phyloP scores from a whole-genome alignment of 1,140 invertebrate genomes.

The Agrilus planipennis region DNA sequence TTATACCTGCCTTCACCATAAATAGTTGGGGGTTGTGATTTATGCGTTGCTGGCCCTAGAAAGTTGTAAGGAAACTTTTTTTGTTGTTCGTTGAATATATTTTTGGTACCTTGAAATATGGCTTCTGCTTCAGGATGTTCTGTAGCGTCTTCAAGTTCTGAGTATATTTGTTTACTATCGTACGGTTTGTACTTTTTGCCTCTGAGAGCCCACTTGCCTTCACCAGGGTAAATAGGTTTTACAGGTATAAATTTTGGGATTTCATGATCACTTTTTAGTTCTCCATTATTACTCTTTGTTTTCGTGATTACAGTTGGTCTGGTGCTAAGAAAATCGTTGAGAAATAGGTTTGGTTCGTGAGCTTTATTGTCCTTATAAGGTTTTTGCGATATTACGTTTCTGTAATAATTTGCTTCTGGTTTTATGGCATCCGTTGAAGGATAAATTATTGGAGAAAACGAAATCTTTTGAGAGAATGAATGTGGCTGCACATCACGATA shows the following conservation, averaged over 20 bases:
- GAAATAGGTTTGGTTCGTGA: no score
- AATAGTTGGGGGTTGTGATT: no score
- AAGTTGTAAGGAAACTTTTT: conserved; percentile 11
- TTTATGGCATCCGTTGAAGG: no score
- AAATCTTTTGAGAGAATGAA: no score
- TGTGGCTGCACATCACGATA: no score
- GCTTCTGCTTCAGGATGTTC: conserved; percentile 25
- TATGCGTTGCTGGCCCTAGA: no score
- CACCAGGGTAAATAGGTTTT: conserved; percentile 37
- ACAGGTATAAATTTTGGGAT: conserved; percentile 31
- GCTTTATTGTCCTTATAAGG: no score
- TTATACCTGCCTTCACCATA: no score
- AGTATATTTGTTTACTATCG: conserved; percentile 17
- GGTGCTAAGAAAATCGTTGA: no score
- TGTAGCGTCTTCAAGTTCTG: conserved; percentile 6
- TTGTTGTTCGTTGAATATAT: conserved; percentile 18
- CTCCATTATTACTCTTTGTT: conserved; percentile 1
- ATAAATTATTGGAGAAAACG: no score
- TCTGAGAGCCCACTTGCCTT: conserved; percentile 39
- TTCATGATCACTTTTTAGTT: conserved; percentile 18
- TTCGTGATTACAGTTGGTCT: background rate
- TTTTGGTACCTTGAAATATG: conserved; percentile 18
- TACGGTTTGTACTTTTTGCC: conserved; percentile 30
- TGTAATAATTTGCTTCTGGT: no score
- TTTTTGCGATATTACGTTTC: no score